These are phyloP conservation scores for Eupeodes luniger DNA, from an alignment of 2,888 invertebrate genomes.

Conservation along the genomic window DNA sequence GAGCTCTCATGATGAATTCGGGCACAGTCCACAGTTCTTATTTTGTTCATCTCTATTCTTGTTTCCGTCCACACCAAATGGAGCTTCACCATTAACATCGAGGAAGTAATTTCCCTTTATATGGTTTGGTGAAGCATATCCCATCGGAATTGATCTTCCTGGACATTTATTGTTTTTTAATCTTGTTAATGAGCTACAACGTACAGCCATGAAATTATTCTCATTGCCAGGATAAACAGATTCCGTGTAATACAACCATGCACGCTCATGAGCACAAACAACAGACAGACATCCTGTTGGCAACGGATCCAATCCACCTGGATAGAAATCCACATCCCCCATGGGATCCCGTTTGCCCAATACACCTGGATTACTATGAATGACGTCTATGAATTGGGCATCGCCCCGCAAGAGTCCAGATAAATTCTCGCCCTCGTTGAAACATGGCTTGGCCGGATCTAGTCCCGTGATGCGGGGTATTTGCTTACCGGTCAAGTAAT, in stretches of 20 bases:
- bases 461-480: conserved; percentile 82
- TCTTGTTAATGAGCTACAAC: conserved; percentile 79
- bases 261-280: conserved; percentile 80
- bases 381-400: conserved; percentile 81
- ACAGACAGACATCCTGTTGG: conserved; percentile 80
- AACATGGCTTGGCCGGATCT: conserved; percentile 83
- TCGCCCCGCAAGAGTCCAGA: conserved; percentile 80
- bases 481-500: conserved; percentile 78
- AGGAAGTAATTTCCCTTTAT: conserved; percentile 83
- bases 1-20: not conserved
- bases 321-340: conserved; percentile 83
- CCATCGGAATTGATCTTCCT: conserved; percentile 80
- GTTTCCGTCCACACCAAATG: conserved; percentile 79
- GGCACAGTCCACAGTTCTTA: conserved; percentile 55
- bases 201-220: conserved; percentile 78
- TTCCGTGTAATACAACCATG: conserved; percentile 81
- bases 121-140: conserved; percentile 78
- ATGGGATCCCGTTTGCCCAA: conserved; percentile 80
- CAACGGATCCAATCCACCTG: conserved; percentile 80
- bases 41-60: not conserved
- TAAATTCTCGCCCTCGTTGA: conserved; percentile 80
- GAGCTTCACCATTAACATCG: conserved; percentile 79
- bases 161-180: conserved; percentile 79
- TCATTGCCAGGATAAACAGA: conserved; percentile 80
- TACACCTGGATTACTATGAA: conserved; percentile 81